Evolutionary conservation across 2,888 invertebrate genomes (phyloP), one percentile per base, ranked within the genome.

Genomic region (Alviniconcha strummeri): DNA sequence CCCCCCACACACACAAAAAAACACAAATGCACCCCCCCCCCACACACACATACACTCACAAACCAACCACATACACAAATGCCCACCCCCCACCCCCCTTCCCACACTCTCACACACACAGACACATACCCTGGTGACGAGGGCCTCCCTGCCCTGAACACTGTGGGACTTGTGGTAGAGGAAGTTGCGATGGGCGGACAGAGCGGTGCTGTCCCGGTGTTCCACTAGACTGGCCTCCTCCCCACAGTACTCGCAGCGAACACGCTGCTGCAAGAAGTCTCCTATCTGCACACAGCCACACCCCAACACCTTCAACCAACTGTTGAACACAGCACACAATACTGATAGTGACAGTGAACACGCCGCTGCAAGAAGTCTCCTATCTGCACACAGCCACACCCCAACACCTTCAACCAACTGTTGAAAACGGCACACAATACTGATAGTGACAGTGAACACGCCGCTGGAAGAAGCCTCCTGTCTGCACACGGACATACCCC

Each of bases 181-280:
- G 84, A 93, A 93, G 17, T 89, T 89, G 78, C 90, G 89, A 83
- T 93, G 93, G 78, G 91, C 90, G 64, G 89, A 88, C 79, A 87
- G 84, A 54, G 88, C 89, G 19, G 88, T 85, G 69, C 87, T 88
- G 80, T 90, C 89, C n/a, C 90, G 89, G 56, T 89, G 88, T 79
- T 88, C 90, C 54, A 89, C 89, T 56, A 90, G 87, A 81, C 87
- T 85, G 17, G 89, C 87, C 57, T 89, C 90, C 69, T 90, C 90
- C 13, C 90, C 91, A 74, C 91, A 92, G 85, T 91, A 93, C 84
- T 93, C 92, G 84, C 86, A 89, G 6, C 89, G 86, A 52, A 93
- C 92, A 77, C 91, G 87, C 83, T 91, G 89, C 85, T 91, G 91
- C 86, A 93, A 90, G 86, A 93, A 93, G 54, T 92, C 91, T 71